Percentiles rank a stretch among this genome's conserved stretches.
phyloP scores from a whole-genome alignment of 1,140 invertebrate genomes.

The Drosophila tsacasi region DNA sequence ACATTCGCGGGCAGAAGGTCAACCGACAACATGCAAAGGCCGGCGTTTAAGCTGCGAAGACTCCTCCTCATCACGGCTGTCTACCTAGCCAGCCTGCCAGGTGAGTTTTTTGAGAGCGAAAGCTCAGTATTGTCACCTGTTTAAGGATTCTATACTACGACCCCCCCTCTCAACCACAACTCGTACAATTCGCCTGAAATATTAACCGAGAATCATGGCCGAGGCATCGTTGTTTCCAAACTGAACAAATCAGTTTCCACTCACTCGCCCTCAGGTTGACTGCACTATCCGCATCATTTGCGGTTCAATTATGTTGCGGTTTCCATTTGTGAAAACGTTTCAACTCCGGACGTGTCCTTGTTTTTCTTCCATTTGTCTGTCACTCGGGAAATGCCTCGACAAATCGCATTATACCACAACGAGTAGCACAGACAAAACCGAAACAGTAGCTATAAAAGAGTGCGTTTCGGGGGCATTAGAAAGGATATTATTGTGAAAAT shows the following conservation, averaged over 20 bases:
- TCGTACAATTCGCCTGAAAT: constrained; percentile 18
- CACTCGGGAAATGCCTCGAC: constrained; percentile 1
- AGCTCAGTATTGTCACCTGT: background rate
- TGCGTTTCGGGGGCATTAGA: background rate
- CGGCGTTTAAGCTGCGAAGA: constrained; percentile 44
- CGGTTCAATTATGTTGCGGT: constrained; percentile 61
- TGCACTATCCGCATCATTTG: constrained; percentile 45
- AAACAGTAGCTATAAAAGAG: constrained; percentile 2
- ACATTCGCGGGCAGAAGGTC: constrained; percentile 7
- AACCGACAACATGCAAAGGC: constrained; percentile 42
- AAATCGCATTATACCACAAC: constrained; percentile 35
- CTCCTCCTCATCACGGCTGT: constrained; percentile 49
- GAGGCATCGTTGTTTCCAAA: constrained; percentile 1
- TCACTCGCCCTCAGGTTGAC: constrained; percentile 10
- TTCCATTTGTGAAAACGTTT: constrained; percentile 29
- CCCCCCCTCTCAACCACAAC: background rate
- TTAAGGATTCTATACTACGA: background rate
- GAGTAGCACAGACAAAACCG: background rate
- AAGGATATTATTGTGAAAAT: background rate
- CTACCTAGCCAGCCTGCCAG: constrained; percentile 64
- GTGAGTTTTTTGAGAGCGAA: constrained; percentile 42
- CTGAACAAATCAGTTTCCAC: background rate
- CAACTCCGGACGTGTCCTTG: constrained; percentile 9
- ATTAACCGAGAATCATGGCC: constrained; percentile 20
- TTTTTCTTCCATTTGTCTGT: constrained; percentile 3